These are phyloP conservation scores for Meleagris gallopavo DNA, from an alignment of 2,113 vertebrate species.

Conservation along the genomic window DNA sequence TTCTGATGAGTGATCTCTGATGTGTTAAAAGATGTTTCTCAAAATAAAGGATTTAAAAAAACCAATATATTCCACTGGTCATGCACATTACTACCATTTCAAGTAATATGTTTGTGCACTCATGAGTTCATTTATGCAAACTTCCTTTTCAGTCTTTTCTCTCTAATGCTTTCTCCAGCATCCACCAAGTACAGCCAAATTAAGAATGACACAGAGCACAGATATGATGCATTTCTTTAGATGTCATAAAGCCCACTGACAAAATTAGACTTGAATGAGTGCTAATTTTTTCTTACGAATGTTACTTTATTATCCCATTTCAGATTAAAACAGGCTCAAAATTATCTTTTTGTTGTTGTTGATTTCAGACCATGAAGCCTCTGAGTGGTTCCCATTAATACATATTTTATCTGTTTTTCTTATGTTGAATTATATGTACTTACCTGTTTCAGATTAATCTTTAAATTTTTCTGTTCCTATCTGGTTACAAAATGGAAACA, in stretches of 20 bases:
- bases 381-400: neutral
- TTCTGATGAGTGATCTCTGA: neutral
- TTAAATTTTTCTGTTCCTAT: neutral
- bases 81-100: neutral
- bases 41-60: neutral
- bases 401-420: neutral
- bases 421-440: neutral
- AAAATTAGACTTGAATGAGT: neutral
- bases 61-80: neutral
- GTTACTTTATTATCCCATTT: neutral
- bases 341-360: neutral
- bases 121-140: neutral
- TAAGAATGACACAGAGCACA: neutral
- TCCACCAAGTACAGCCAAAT: neutral
- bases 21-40: neutral
- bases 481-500: neutral
- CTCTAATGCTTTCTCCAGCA: rapidly evolving
- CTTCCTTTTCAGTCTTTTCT: neutral
- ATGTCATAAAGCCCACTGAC: neutral
- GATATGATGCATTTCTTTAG: neutral
- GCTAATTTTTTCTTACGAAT: neutral
- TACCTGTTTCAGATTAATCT: neutral
- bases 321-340: neutral
- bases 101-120: neutral
- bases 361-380: neutral